phyloP scores from a whole-genome alignment of 2,888 invertebrate species.

The Heteropelma amictum region DNA sequence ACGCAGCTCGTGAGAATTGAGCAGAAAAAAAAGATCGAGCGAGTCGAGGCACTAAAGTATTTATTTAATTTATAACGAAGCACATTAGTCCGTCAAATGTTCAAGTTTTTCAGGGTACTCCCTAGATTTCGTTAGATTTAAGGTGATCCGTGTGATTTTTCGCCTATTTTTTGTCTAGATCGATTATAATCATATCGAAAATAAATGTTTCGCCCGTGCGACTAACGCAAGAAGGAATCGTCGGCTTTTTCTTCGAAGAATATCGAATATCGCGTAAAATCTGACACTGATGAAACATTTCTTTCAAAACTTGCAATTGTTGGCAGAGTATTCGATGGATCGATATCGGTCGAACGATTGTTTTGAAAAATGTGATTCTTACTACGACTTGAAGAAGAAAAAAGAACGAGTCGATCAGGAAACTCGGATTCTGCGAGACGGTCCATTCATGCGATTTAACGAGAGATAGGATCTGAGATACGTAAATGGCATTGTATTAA shows the following conservation, averaged over 20 bases:
- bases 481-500: not conserved
- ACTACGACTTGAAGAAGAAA: slow-evolving; percentile 1
- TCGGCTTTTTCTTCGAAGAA: too few species aligned
- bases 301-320: slow-evolving; percentile 19
- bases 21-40: not conserved
- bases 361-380: slow-evolving; percentile 16
- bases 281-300: not conserved
- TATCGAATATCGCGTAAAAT: too few species aligned
- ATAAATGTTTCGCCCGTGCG: slow-evolving; percentile 24
- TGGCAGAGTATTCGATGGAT: slow-evolving; percentile 10
- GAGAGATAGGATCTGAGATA: not conserved
- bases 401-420: not conserved
- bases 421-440: slow-evolving; percentile 15
- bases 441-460: slow-evolving; percentile 24
- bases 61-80: too few species aligned
- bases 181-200: not conserved
- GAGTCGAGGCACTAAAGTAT: too few species aligned
- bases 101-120: too few species aligned
- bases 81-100: too few species aligned
- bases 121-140: too few species aligned
- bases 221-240: too few species aligned
- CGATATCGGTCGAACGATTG: too few species aligned
- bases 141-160: too few species aligned
- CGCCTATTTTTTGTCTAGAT: slow-evolving; percentile 14
- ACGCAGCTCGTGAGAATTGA: not conserved